Conservation (phyloP, 2,797 vertebrate genomes). For the Heteromormyrus szaboi region DNA sequence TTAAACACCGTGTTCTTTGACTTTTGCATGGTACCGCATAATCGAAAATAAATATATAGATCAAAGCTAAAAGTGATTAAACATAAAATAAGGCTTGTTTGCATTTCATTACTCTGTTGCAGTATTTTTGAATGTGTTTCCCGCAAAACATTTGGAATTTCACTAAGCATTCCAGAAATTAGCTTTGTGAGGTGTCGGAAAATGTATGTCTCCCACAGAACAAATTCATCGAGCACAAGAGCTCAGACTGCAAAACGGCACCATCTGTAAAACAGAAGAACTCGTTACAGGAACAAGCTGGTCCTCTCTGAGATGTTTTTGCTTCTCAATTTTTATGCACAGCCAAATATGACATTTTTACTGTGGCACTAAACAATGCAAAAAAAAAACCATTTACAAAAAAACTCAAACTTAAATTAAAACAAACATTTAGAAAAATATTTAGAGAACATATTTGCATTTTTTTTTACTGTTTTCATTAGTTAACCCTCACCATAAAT, state of each 20-base stretch:
- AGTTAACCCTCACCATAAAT: background rate
- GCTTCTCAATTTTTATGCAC: background rate
- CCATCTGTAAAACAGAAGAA: background rate
- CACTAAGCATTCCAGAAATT: background rate
- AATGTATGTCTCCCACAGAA: background rate
- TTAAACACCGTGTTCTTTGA: background rate
- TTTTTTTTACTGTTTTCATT: background rate
- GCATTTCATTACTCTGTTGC: background rate
- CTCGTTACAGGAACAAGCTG: background rate
- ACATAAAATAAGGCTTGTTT: background rate
- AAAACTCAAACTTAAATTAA: background rate
- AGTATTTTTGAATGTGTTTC: background rate
- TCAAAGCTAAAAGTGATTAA: background rate
- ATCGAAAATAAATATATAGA: background rate
- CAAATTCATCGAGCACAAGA: background rate
- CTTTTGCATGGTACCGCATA: background rate
- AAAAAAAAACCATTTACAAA: background rate
- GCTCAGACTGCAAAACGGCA: constrained; percentile 12
- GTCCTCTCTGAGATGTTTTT: background rate
- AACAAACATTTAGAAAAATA: background rate
- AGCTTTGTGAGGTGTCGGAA: background rate
- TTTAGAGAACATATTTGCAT: background rate
- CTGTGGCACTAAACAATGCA: background rate
- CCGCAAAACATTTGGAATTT: background rate
- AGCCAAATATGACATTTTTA: constrained; percentile 12